Conservation (phyloP, 2,888 invertebrate species). For the Nephrotoma flavescens region DNA sequence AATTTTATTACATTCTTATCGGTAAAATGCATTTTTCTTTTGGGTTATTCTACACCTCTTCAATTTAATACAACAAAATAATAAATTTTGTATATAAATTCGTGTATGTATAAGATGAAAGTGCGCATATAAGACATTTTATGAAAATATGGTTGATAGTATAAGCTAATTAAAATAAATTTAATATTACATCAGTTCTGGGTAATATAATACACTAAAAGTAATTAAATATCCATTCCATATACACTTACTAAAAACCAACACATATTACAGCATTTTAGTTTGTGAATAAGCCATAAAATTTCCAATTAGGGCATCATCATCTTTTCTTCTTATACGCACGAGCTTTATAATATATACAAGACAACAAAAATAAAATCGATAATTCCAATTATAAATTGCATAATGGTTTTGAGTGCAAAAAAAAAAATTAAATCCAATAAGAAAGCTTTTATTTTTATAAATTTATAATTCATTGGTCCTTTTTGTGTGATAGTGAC, state of each 20-base stretch:
- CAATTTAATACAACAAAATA: background rate
- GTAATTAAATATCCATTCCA: background rate
- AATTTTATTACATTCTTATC: background rate
- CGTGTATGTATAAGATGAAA: background rate
- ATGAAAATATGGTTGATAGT: background rate
- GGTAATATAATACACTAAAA: background rate
- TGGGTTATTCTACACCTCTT: background rate
- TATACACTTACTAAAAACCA: background rate
- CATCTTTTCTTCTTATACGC: background rate
- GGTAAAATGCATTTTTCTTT: background rate
- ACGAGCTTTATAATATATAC: background rate
- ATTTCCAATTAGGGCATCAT: background rate
- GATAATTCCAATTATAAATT: background rate
- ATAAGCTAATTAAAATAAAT: background rate
- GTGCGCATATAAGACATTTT: background rate
- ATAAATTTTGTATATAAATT: background rate
- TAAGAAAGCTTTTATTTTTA: background rate
- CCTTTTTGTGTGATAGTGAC: background rate
- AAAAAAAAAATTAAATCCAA: background rate
- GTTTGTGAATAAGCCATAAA: background rate
- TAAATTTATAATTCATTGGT: background rate
- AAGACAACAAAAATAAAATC: background rate
- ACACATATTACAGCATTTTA: background rate
- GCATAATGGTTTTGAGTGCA: background rate
- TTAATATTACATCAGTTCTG: background rate